Base-by-base conservation (phyloP, 2,888 invertebrate species). In the Sinelater perroti region DNA sequence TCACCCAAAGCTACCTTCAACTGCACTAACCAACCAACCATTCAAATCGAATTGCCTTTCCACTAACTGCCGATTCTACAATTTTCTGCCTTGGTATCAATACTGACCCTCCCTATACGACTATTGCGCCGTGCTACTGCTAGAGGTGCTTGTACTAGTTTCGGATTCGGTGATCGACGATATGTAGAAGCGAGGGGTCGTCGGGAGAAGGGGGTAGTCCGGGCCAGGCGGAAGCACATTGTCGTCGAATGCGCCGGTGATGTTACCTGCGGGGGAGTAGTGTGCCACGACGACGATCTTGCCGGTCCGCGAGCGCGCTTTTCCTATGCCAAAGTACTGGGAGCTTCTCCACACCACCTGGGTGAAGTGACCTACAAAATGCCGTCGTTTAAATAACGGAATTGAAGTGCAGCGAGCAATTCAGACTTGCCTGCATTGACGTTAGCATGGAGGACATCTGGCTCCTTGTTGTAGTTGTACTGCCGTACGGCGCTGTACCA, bases 361-460 rank as follows among this genome's bases (percentile, higher is more conserved):
- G 0, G 92, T 91, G 77, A 93, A 93, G 76, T 93, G 92, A 56
- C 93, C 93, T 91, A 77, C n/a, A n/a, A n/a, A n/a, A n/a, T n/a
- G n/a, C n/a, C n/a, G n/a, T 3, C 5, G 14, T 6, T 10, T 31
- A 31, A 31, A 31, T 31, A 2, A 2, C 16, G 17, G 17, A 56
- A 58, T 36, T 52, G 18, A 54, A 57, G 62, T 66, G 59, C 61
- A 62, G 57, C 8, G n/a, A 3, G 24, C 8, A 24, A 8, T 24
- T 5, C 24, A 7, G 5, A 65, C 69, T 69, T 75, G 90, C 90
- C 90, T 74, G 90, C 88, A 72, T 90, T 90, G 1, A 90, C 89
- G 70, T 90, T 90, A 3, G 88, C 88, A 66, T 90, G 90, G 4
- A 90, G 81, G 38, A 89, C 81, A 70, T 88, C 88, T 0, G 87